Evolutionary conservation across 2,113 vertebrate genomes (phyloP), one percentile per base, ranked within the genome.

Genomic region (Trinectes maculatus): DNA sequence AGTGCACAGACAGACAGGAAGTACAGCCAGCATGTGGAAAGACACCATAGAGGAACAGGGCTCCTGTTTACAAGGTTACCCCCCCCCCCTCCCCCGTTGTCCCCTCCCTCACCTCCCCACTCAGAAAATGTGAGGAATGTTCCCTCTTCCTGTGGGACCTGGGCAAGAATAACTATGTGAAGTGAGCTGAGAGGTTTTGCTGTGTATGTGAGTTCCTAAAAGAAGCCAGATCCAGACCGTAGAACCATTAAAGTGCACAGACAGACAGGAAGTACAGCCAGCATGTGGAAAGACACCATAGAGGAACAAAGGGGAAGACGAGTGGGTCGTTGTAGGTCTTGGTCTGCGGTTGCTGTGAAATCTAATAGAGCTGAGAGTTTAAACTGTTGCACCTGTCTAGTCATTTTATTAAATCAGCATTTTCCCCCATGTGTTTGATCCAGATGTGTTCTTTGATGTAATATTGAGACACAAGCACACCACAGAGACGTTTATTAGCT

Each of bases 121-220:
- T 72, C 68, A 21, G 68, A 89, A 92, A 87, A 94, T 93, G 83
- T 78, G 58, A 80, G 88, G 91, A 92, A 93, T 93, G 90, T 90
- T 84, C 78, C 77, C 67, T 83, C 86, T 93, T 92, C 90, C 91
- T 92, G 89, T 92, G 91, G 90, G 89, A 85, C 87, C 80, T 79
- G 72, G 61, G 51, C 74, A 79, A 71, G 79, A 73, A 74, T 84
- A 80, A 74, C 72, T 67, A 40, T 71, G 66, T 77, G 77, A 82
- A 77, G 68, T 71, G 65, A 58, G 75, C 47, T n/a, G 46, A 15
- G 26, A 59, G 31, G 46, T 46, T 76, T 46, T 51, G 15, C 43
- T 57, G 39, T 26, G 15, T 31, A 46, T 72, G 54, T 62, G 46
- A 57, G 34, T 47, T 60, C 5, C 11, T 42, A 36, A n/a, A n/a